Base-by-base conservation (phyloP, 2,113 vertebrate genomes). In the Petromus typicus region DNA sequence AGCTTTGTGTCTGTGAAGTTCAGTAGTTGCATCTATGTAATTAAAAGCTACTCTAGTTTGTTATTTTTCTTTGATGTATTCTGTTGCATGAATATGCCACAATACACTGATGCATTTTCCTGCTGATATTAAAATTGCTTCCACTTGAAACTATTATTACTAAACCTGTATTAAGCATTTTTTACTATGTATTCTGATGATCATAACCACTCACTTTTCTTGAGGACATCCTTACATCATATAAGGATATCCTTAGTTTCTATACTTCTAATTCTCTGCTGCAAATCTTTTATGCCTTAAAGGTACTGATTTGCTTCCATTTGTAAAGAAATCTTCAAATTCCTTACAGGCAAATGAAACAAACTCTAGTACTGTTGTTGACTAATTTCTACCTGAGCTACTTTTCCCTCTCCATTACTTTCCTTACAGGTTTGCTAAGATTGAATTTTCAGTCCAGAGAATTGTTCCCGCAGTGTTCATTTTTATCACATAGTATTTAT, bases 111-210 rank as follows among this genome's bases (percentile, higher is more conserved):
- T 86, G 0, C 43, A 34, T n/a, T 80, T 66, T 86, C 37, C 23
- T 89, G 10, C 51, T 85, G 64, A 48, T n/a, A 67, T 56, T 69
- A 17, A 40, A 79, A 45, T 48, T 75, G 59, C 64, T 96, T 81
- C 34, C 34, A 45, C 76, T 64, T 88, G 30, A 71, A 64, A 71
- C 18, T 78, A 69, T 71, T 40, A 69, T 37, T 27, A n/a, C 61
- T 27, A 84, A 40, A 63, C 1, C 11, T 81, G 30, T 51, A 43
- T 67, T 43, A 89, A 93, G 45, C 10, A 79, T 56, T 81, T 67
- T 94, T 89, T 86, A 86, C 61, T 30, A 67, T 27, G 14, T 25
- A 63, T 69, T 84, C 67, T 94, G 30, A 67, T 93, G 45, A 59
- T 32, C 37, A 23, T 11, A 84, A 71, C 18, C 45, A 64, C 22